Conservation (phyloP, 1,140 invertebrate species). For the Neodiprion virginianus region DNA sequence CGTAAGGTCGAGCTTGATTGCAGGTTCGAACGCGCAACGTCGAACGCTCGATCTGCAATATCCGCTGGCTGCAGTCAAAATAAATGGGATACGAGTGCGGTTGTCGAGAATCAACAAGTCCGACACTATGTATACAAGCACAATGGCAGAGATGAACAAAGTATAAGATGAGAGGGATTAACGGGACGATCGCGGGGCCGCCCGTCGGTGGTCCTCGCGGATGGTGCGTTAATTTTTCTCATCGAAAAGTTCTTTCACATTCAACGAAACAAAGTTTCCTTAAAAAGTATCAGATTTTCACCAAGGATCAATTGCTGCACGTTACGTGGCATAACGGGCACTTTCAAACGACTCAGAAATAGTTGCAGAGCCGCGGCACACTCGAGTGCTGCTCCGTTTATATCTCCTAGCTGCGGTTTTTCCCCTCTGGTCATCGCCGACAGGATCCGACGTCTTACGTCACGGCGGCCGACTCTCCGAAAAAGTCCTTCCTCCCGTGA, state of each 20-base stretch:
- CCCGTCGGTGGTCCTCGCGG: no score
- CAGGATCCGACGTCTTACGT: conserved; percentile 37
- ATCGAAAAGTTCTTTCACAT: background rate
- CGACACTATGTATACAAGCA: no score
- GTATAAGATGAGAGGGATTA: no score
- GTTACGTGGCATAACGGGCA: conserved; percentile 54
- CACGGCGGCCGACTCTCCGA: conserved; percentile 36
- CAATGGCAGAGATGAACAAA: no score
- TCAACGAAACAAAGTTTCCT: background rate
- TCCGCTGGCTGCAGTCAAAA: no score
- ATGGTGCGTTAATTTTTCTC: no score
- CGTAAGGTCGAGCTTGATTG: no score
- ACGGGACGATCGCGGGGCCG: no score
- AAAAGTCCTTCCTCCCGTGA: conserved; percentile 46
- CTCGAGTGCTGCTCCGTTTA: conserved; percentile 37
- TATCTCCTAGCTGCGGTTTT: conserved; percentile 35
- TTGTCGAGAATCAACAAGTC: no score
- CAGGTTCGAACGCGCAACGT: no score
- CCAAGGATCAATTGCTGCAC: conserved; percentile 59
- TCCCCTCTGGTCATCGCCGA: conserved; percentile 41
- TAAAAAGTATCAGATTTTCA: conserved; percentile 31
- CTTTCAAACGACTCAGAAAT: conserved; percentile 51
- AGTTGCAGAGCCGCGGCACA: conserved; percentile 55
- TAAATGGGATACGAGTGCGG: no score
- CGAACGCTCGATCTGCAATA: background rate